Percentiles rank a stretch among this genome's conserved stretches.
Evolutionary conservation across 30 jellyfish, hydroid and myxozoan genomes (phyloP).

Genomic region (Aurelia aurita complex sp. Pacific): DNA sequence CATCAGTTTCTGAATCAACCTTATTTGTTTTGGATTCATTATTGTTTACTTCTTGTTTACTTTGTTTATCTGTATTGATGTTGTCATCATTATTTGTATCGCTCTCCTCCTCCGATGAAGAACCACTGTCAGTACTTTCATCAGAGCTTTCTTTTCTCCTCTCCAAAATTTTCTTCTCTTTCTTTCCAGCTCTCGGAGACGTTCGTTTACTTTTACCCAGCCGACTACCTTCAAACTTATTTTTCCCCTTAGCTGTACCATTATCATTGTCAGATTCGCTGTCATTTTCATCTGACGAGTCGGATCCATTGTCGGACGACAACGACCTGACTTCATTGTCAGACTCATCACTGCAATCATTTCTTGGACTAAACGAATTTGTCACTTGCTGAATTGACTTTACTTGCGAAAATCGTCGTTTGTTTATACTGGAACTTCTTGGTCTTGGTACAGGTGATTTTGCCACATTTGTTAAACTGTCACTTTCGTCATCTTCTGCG

Average conservation of each 20-base stretch:
- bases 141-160: constrained; percentile 9
- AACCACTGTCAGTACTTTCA: neutral
- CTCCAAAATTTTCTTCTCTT: neutral
- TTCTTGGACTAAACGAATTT: no score
- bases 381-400: no score
- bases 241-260: neutral
- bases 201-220: neutral
- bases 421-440: no score
- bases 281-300: constrained; percentile 11
- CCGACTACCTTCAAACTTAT: neutral
- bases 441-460: neutral
- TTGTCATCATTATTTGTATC: constrained; percentile 3
- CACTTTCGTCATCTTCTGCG: constrained; percentile 4
- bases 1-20: constrained; percentile 32
- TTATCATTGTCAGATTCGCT: constrained; percentile 19
- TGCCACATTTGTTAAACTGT: neutral
- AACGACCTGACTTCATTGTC: neutral
- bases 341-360: neutral
- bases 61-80: neutral
- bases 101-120: constrained; percentile 10
- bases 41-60: neutral
- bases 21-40: neutral
- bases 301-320: neutral
- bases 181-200: neutral
- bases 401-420: no score